phyloP scores from a whole-genome alignment of 2,797 vertebrate species.

The Acanthurus leucopareius region DNA sequence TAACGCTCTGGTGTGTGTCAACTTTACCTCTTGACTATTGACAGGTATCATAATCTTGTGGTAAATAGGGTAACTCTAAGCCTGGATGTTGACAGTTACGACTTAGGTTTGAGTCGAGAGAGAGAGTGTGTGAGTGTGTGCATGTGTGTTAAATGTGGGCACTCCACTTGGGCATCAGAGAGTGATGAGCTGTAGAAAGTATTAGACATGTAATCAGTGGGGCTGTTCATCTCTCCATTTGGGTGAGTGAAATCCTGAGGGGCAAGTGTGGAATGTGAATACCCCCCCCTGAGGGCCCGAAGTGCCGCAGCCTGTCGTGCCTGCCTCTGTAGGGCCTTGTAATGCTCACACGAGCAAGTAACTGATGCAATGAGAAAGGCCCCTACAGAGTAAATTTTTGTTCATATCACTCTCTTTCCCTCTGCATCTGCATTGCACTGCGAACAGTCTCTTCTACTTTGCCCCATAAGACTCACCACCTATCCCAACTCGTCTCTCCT shows the following conservation, averaged over 20 bases:
- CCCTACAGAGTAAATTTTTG: constrained; percentile 71
- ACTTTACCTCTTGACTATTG: constrained; percentile 47
- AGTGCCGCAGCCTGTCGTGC: constrained; percentile 39
- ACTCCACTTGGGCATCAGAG: constrained; percentile 57
- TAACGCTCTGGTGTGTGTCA: no score
- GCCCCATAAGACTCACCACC: constrained; percentile 53
- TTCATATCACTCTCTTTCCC: constrained; percentile 72
- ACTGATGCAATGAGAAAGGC: constrained; percentile 69
- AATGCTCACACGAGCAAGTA: constrained; percentile 57
- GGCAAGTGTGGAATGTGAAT: constrained; percentile 59
- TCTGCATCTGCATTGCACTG: constrained; percentile 61
- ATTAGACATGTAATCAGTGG: constrained; percentile 78
- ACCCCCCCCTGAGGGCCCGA: constrained; percentile 40
- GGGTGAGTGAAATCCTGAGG: constrained; percentile 73
- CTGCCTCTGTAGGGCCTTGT: constrained; percentile 52
- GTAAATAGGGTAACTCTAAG: constrained; percentile 40
- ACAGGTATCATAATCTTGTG: constrained; percentile 59
- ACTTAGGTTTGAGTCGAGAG: constrained; percentile 29
- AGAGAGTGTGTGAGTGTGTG: constrained; percentile 1
- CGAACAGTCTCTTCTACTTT: constrained; percentile 70
- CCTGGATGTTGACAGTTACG: constrained; percentile 44
- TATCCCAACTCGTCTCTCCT: constrained; percentile 49
- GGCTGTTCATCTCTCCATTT: constrained; percentile 78
- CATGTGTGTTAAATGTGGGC: constrained; percentile 18
- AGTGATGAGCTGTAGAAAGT: constrained; percentile 76